Conservation (phyloP, 2,113 vertebrate species). For the Cyanoderma ruficeps region DNA sequence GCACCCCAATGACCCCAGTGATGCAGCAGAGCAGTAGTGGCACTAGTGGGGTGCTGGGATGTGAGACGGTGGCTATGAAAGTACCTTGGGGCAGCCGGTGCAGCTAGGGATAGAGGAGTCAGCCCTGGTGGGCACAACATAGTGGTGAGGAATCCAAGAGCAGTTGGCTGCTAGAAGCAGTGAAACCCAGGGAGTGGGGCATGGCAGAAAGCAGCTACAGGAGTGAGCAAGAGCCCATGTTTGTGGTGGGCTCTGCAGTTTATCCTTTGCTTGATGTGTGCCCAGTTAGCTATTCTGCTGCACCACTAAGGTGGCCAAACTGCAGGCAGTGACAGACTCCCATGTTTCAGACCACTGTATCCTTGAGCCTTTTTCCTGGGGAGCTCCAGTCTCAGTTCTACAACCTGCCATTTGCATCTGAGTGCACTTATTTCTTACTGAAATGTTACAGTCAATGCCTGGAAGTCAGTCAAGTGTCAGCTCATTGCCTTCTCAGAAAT, state of each 20-base stretch:
- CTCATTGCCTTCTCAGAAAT: background rate
- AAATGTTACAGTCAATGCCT: background rate
- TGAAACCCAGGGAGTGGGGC: background rate
- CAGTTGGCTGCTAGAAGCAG: background rate
- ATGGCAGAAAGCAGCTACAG: background rate
- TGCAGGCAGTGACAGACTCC: background rate
- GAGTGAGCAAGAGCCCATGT: background rate
- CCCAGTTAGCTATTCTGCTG: background rate
- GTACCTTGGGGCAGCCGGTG: accelerated
- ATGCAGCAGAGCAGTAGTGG: accelerated
- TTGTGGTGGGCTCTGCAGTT: background rate
- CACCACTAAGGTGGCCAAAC: background rate
- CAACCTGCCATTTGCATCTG: background rate
- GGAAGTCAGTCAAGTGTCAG: background rate
- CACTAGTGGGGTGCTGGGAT: background rate
- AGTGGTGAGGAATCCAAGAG: background rate
- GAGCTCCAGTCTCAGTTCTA: background rate
- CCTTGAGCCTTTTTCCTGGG: background rate
- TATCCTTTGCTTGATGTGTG: background rate
- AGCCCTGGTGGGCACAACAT: accelerated
- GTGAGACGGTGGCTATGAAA: accelerated
- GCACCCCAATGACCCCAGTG: background rate
- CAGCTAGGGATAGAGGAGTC: accelerated
- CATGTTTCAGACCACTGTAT: background rate
- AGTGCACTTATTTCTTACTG: background rate